Evolutionary conservation across 2,113 vertebrate species (phyloP).

Genomic region (Neotoma lepida): DNA sequence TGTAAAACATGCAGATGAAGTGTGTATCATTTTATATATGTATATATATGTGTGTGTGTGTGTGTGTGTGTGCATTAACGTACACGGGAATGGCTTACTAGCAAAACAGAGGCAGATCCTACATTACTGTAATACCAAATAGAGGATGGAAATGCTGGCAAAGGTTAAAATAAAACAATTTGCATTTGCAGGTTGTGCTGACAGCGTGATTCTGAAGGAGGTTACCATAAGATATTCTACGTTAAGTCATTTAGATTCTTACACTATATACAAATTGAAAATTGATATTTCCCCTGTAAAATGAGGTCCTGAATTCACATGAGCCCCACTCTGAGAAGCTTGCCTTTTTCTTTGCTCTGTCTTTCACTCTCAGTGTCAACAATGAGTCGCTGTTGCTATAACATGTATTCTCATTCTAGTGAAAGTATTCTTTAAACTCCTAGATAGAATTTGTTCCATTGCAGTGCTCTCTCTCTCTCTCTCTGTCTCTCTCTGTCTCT

Average conservation of each 20-base stretch:
- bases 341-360: background rate
- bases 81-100: conserved; percentile 37
- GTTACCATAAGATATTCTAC: background rate
- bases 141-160: background rate
- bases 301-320: conserved; percentile 15
- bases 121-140: background rate
- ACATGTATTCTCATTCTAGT: background rate
- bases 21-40: background rate
- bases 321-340: background rate
- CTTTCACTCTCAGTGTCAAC: background rate
- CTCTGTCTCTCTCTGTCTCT: background rate
- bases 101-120: background rate
- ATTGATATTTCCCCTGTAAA: background rate
- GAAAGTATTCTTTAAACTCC: background rate
- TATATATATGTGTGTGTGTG: background rate
- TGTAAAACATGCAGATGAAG: conserved; percentile 31
- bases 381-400: accelerated
- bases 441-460: accelerated
- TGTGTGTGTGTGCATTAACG: background rate
- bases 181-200: conserved; percentile 29
- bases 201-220: conserved; percentile 36
- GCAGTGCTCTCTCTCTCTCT: background rate
- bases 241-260: background rate
- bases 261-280: background rate
- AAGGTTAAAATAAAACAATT: conserved; percentile 27